Base-by-base conservation (phyloP, 1,140 invertebrate species). In the Drosophila murphyi region DNA sequence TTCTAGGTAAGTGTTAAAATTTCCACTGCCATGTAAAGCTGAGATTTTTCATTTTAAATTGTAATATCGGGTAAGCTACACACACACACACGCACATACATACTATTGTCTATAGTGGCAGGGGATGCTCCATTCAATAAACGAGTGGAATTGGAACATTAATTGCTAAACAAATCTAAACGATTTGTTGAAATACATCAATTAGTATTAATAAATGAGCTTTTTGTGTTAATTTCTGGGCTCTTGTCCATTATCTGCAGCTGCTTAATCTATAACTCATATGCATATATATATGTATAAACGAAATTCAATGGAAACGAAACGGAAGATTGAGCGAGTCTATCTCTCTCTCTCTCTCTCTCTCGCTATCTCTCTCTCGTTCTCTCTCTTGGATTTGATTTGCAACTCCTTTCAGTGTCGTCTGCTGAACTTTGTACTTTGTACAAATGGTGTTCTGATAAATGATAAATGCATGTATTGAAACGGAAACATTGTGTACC, bases 1-100 rank as follows among this genome's bases (percentile, higher is more conserved):
- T 91, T 90, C 29, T 72, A 90, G 86, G 86, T 90, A 90, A 90
- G 86, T 90, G 43, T 72, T 20, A n/a, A 41, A 62, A 52, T 47
- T 60, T 50, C 8, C 41, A 54, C 45, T 41, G 32, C 41, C 45
- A 59, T 37, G 31, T 37, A 32, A 57, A 48, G 8, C 47, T 20
- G 37, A 37, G 4, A 52, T 29, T 31, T 34, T 29, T 4, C 8
- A 10, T 20, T 20, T 1, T 35, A 51, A n/a, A 54, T 37, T 59
- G 47, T n/a, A 43, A 43, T 80, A 61, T 70, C 72, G 62, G 81
- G 77, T 83, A 78, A 83, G 81, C 79, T 76, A 67, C 63, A 60
- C 59, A 56, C 64, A 70, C 55, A 55, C 57, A 77, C 61, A 65
- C 29, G 59, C 29, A 51, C 29, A 45, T 5, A 32, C n/a, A 57